Evolutionary conservation across 2,888 invertebrate genomes (phyloP), one percentile per base, ranked within the genome.

Genomic region (Standfussiana lucernea): DNA sequence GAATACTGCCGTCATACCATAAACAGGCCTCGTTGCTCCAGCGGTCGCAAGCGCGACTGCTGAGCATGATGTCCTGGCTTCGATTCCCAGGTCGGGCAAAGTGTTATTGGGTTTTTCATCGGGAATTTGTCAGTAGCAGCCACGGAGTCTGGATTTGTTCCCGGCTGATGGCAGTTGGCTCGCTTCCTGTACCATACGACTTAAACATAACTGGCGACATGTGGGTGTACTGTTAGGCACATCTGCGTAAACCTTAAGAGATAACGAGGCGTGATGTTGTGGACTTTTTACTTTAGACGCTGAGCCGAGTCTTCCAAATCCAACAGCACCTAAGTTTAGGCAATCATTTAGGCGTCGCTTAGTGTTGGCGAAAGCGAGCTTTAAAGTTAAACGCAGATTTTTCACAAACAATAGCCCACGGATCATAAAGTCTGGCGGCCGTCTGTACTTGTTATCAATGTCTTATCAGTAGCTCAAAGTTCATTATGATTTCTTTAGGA

Each of bases 381-480:
- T 67, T 45, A 50, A 45, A 74, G 77, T 77, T 32, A 62, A 53
- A 56, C 53, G 32, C 37, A 72, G 72, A 74, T 80, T 81, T 81
- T 81, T 70, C 45, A 37, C 50, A n/a, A 78, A 83, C 78, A 72
- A 79, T 74, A 65, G 68, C 21, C 21, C 24, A 72, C 71, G 74
- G 71, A 3, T 28, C 61, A 32, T 75, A 69, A 79, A 83, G 83
- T 82, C 82, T 79, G 28, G 40, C n/a, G 21, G 24, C 37, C 32
- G 82, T 77, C 75, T 79, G 40, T 35, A 13, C 37, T 59, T 6
- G 50, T 79, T 75, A 85, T 75, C 77, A 82, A 72, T 28, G n/a
- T 71, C 69, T 86, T 86, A 85, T 85, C 87, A 67, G 8, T 35
- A 21, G 71, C 67, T 47, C 83, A 79, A 82, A 79, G 82, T 82